These are phyloP conservation scores for Pristionchus exspectatus DNA, from an alignment of 2,888 invertebrate species.

Conservation along the genomic window DNA sequence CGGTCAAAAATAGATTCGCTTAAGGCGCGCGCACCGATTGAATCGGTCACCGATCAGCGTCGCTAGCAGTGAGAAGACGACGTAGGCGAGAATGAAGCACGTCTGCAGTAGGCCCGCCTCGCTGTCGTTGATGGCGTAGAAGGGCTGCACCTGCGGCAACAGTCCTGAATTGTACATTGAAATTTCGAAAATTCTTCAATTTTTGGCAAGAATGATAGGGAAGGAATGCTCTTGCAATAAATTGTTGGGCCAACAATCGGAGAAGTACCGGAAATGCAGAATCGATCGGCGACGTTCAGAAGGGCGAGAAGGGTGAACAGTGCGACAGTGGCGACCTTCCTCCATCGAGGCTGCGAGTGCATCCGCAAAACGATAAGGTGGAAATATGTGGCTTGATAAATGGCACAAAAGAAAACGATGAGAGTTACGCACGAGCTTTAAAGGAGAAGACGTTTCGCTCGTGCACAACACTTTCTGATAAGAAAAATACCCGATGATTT, in stretches of 20 bases:
- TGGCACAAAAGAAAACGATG: too few species aligned
- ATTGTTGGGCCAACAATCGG: too few species aligned
- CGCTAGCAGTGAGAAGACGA: background rate
- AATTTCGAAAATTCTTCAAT: too few species aligned
- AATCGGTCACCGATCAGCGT: slow-evolving; percentile 28
- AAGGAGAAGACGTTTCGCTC: too few species aligned
- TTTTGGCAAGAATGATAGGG: too few species aligned
- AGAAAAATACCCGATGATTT: too few species aligned
- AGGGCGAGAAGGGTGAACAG: background rate
- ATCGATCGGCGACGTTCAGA: slow-evolving; percentile 36
- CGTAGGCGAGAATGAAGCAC: background rate
- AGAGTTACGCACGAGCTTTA: too few species aligned
- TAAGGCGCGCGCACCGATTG: background rate
- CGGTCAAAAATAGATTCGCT: background rate
- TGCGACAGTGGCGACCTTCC: background rate
- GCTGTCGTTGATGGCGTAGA: slow-evolving; percentile 88
- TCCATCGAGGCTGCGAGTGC: background rate
- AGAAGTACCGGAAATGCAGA: background rate
- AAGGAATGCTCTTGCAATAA: too few species aligned
- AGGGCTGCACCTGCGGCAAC: slow-evolving; percentile 86
- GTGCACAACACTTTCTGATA: too few species aligned
- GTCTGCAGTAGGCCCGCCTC: slow-evolving; percentile 90
- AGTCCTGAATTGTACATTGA: too few species aligned
- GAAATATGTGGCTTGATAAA: too few species aligned
- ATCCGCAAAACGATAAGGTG: background rate